Evolutionary conservation across 2,113 vertebrate genomes (phyloP).

Genomic region (Paramisgurnus dabryanus): DNA sequence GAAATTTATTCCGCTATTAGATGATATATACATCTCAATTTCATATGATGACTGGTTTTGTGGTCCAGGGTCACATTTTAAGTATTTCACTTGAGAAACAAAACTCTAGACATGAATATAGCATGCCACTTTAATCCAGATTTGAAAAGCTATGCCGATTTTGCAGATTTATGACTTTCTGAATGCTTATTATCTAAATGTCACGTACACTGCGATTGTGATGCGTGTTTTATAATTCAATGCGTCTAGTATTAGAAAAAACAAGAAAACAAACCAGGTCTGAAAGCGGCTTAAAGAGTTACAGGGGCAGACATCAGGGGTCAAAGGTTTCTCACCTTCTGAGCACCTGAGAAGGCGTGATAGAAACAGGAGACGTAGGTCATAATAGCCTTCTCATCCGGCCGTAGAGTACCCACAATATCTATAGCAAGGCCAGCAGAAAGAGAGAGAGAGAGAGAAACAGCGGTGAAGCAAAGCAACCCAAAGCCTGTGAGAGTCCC

Average conservation of each 20-base stretch:
- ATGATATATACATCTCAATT: too few species aligned
- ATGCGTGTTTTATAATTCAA: too few species aligned
- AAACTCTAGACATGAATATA: too few species aligned
- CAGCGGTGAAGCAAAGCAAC: constrained; percentile 72
- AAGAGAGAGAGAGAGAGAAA: constrained; percentile 55
- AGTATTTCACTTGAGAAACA: too few species aligned
- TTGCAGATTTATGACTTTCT: too few species aligned
- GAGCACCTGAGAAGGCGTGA: constrained; percentile 99
- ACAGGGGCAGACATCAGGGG: constrained; percentile 55
- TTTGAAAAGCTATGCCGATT: too few species aligned
- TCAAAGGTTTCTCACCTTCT: constrained; percentile 91
- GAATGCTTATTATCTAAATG: too few species aligned
- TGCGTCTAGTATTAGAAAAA: not conserved
- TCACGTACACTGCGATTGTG: too few species aligned
- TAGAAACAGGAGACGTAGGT: constrained; percentile 99
- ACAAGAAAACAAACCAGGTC: constrained; percentile 12
- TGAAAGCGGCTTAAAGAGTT: constrained; percentile 4
- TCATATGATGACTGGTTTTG: too few species aligned
- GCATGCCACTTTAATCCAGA: too few species aligned
- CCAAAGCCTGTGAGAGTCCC: constrained; percentile 60
- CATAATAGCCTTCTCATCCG: constrained; percentile 99
- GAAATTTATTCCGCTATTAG: too few species aligned
- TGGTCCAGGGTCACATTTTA: too few species aligned
- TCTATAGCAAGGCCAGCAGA: constrained; percentile 77
- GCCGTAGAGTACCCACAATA: constrained; percentile 97